A percentile compares a stretch with the other conserved stretches of the same genome.
Evolutionary conservation across 2,888 invertebrate species (phyloP).

Genomic region (Platycheirus albimanus): DNA sequence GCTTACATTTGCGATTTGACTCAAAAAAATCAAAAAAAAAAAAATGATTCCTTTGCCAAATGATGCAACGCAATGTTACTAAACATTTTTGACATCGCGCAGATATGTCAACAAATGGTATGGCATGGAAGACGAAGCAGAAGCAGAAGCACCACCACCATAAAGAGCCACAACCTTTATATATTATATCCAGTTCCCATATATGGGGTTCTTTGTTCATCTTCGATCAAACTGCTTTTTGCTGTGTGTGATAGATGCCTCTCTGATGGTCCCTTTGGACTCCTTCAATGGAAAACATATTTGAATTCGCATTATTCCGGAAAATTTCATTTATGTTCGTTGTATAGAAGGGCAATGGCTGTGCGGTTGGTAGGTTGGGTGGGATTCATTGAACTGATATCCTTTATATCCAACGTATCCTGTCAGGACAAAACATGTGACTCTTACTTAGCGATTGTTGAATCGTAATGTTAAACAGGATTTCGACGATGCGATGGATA

Average conservation of each 20-base stretch:
- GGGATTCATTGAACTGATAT: conserved; percentile 1
- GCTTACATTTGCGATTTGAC: neutral
- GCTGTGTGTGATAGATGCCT: too few relatives aligned
- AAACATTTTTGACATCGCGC: conserved; percentile 68
- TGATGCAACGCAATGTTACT: conserved; percentile 70
- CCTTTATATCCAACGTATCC: neutral
- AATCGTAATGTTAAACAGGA: neutral
- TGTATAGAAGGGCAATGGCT: conserved; percentile 3
- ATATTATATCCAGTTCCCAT: neutral
- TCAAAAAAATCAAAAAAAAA: conserved; percentile 36
- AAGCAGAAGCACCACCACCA: neutral
- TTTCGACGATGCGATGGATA: conserved; percentile 16
- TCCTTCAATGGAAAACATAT: conserved; percentile 42
- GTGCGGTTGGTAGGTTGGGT: conserved; percentile 5
- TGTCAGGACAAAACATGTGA: conserved; percentile 13
- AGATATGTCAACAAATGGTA: conserved; percentile 49
- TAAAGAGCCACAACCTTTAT: too few relatives aligned
- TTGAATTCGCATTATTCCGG: conserved; percentile 59
- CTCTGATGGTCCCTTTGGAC: neutral
- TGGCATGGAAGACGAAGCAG: too few relatives aligned
- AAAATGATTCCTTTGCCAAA: conserved; percentile 71
- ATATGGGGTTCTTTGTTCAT: conserved; percentile 24
- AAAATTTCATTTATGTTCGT: conserved; percentile 54
- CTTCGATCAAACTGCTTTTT: conserved; percentile 46
- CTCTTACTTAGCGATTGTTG: neutral